These are phyloP conservation scores for Etheostoma perlongum DNA, from an alignment of 2,797 vertebrate genomes.

Conservation along the genomic window DNA sequence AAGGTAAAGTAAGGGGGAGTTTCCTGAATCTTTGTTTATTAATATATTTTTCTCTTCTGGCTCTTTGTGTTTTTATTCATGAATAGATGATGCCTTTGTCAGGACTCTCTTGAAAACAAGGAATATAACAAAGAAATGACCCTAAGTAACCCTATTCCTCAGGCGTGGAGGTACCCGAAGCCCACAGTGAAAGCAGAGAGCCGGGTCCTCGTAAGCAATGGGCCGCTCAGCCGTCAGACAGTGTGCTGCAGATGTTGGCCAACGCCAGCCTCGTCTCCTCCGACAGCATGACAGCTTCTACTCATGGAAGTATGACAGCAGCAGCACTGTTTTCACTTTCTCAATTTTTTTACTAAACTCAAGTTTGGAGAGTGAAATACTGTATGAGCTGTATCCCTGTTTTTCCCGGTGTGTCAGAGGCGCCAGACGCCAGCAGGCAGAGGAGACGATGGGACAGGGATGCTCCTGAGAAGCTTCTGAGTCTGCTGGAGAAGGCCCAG, in stretches of 20 bases:
- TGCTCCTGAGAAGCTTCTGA: slow-evolving; percentile 87
- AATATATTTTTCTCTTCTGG: not conserved
- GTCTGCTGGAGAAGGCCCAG: slow-evolving; percentile 87
- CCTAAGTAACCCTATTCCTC: not conserved
- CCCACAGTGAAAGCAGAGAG: slow-evolving; percentile 33
- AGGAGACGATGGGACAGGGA: slow-evolving; percentile 88
- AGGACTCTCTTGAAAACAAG: not conserved
- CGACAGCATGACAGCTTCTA: slow-evolving; percentile 67
- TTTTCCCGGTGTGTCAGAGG: slow-evolving; percentile 39
- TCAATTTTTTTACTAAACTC: not conserved
- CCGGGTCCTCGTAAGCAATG: slow-evolving; percentile 81
- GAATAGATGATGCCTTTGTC: not conserved
- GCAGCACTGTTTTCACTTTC: not conserved
- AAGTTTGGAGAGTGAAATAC: not conserved
- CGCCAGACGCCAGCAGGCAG: slow-evolving; percentile 55
- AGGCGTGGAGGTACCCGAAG: slow-evolving; percentile 39
- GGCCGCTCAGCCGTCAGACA: slow-evolving; percentile 75
- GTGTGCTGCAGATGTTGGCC: slow-evolving; percentile 81
- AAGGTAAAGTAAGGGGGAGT: not conserved
- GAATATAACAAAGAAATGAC: not conserved
- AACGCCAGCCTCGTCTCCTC: slow-evolving; percentile 85
- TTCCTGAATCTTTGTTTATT: not conserved
- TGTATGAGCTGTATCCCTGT: not conserved
- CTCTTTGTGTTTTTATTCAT: not conserved
- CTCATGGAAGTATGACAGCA: not conserved